Evolutionary conservation across 35 echinoderm and acorn worm genomes (phyloP).

Genomic region (Ophiothrix spiculata): DNA sequence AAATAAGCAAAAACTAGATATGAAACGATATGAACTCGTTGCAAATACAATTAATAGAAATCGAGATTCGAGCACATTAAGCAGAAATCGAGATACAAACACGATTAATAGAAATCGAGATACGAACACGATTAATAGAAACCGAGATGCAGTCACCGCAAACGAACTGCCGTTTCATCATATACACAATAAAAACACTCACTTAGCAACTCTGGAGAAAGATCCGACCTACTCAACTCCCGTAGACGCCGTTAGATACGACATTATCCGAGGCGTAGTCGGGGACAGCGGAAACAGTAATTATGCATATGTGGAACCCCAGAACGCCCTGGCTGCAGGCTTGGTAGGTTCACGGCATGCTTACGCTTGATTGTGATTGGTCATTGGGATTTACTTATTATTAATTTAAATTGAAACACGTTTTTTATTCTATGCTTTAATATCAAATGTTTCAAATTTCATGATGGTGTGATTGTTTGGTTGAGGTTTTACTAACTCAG

Average conservation of each 20-base stretch:
- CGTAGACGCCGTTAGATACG: neutral
- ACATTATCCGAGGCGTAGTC: neutral
- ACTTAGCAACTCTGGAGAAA: neutral
- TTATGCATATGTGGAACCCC: neutral
- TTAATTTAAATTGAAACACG: too few species aligned
- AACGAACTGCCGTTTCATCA: neutral
- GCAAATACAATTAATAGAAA: too few species aligned
- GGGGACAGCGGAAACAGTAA: neutral
- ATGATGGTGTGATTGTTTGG: too few species aligned
- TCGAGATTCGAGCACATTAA: too few species aligned
- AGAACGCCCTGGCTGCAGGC: neutral
- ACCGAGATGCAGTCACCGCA: neutral
- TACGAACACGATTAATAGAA: slow-evolving; percentile 2
- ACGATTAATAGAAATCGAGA: slow-evolving; percentile 7
- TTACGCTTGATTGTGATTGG: too few species aligned
- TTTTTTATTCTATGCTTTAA: too few species aligned
- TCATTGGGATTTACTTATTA: too few species aligned
- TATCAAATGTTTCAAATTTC: too few species aligned
- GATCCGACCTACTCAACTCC: neutral
- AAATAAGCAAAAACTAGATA: neutral
- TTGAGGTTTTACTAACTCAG: too few species aligned
- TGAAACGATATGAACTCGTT: neutral
- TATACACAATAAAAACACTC: neutral
- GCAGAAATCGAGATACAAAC: too few species aligned
- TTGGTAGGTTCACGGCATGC: slow-evolving; percentile 9